Conservation (phyloP, 2,888 invertebrate genomes). For the Ceramica pisi region DNA sequence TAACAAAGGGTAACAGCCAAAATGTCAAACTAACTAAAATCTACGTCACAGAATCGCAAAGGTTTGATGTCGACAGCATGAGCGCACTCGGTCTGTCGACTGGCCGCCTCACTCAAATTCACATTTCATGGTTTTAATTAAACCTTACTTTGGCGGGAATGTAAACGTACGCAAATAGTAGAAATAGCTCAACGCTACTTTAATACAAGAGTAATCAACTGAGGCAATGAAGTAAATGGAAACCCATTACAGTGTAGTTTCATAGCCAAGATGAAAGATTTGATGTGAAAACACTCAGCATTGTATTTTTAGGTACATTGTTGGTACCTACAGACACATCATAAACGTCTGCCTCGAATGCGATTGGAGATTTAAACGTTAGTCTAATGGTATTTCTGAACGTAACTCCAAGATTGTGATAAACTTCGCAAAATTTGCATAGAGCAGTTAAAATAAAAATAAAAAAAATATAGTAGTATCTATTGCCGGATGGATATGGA, state of each 20-base stretch:
- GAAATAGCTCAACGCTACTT: conserved; percentile 36
- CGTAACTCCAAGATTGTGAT: neutral
- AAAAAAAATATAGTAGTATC: conserved; percentile 41
- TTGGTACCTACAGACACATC: neutral
- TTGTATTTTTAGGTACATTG: conserved; percentile 16
- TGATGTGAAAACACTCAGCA: conserved; percentile 15
- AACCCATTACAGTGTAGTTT: conserved; percentile 35
- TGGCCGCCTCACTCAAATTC: conserved; percentile 36
- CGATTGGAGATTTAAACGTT: neutral
- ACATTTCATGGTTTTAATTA: conserved; percentile 61
- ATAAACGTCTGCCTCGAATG: neutral
- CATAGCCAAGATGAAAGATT: conserved; percentile 21
- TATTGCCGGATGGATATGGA: conserved; percentile 45
- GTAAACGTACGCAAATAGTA: conserved; percentile 20
- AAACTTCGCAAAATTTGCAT: conserved; percentile 31
- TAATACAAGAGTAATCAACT: conserved; percentile 25
- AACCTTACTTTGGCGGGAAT: conserved; percentile 48
- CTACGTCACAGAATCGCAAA: conserved; percentile 21
- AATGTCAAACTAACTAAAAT: conserved; percentile 23
- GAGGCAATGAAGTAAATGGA: conserved; percentile 37
- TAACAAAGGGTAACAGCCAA: neutral
- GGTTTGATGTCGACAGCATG: conserved; percentile 10
- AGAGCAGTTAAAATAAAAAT: conserved; percentile 15
- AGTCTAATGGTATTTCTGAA: neutral
- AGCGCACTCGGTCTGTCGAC: conserved; percentile 12